Base-by-base conservation (phyloP, 2,113 vertebrate genomes). In the Morone saxatilis region DNA sequence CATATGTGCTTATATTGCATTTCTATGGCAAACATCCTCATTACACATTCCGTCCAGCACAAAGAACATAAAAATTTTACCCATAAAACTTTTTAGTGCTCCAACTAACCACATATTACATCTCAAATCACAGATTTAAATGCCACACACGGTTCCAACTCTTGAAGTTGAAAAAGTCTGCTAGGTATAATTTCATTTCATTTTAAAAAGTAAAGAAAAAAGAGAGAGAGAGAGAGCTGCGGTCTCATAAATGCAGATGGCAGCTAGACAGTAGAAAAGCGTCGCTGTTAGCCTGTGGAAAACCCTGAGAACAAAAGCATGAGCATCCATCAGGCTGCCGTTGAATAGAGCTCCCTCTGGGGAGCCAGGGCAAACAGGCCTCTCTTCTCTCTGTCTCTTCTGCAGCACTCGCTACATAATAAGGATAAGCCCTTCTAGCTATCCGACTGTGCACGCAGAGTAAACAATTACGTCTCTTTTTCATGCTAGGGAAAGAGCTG, bases 381-480 rank as follows among this genome's bases (percentile, higher is more conserved):
- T 91, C 84, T 86, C 84, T 83, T 74, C 82, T 81, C 81, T 81
- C 83, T 40, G 59, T 62, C 77, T 90, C 81, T 75, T 84, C 86
- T 68, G 89, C 81, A 66, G 56, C 65, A 50, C 89, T 80, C 9
- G 73, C 87, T 65, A 80, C 89, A 88, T 89, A 90, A 89, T 83
- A 83, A 85, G 88, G 78, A 89, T 83, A 80, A 86, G 78, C 76
- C 82, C 90, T 90, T 62, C 85, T 60, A 88, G 87, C 90, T 71
- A 80, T 85, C 73, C 8, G 48, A 89, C 80, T 89, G 80, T 82
- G 87, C 79, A 65, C 56, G 36, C 86, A 78, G 85, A 89, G 89
- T 77, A 90, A 93, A 93, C 92, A 92, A 94, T 93, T 88, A 88
- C 54, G 9, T 74, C 80, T 91, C 73, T 83, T 91, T 92, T 81